Evolutionary conservation across 2,797 vertebrate species (phyloP), one percentile per base, ranked within the genome.

Genomic region (Choloepus didactylus): DNA sequence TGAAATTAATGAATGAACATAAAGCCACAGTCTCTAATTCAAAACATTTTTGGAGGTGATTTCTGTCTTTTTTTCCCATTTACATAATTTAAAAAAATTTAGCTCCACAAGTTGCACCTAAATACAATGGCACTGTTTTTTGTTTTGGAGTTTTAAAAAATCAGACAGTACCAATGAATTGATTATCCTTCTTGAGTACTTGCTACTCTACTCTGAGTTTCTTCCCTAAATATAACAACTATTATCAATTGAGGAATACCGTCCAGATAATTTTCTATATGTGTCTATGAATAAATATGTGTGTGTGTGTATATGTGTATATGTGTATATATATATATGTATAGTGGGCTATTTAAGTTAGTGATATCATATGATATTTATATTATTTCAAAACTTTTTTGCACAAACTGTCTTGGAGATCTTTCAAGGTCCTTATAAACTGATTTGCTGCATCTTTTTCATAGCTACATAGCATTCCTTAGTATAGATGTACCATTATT

Each of bases 271-370:
- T 86, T 93, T 86, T 82, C 67, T 91, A 27, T 85, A 44, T 85
- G 41, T 56, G 54, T 56, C 54, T 35, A 83, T 21, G 11, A 27
- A 3, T n/a, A 31, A 35, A 18, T 21, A 44, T 29, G 25, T 12
- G 29, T 12, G 51, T 82, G 62, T 38, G 19, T 19, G 35, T 6
- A 73, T 11, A 70, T 27, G 4, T 31, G 27, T 54, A 31, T 38
- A 19, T 21, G 38, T 35, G 25, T 12, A 35, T 12, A 60, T 82
- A 38, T 6, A 75, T 9, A 70, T 27, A 4, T 31, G 27, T 54
- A 18, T 70, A 81, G 29, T 91, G 19, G 27, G 38, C 31, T 85
- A 86, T 76, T 85, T 75, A 80, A 93, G 62, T 69, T 75, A 64
- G 35, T 91, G n/a, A 84, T 80, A 41, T 21, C 41, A 93, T 38